phyloP scores from a whole-genome alignment of 1,140 invertebrate genomes.

The Ladona fulva region DNA sequence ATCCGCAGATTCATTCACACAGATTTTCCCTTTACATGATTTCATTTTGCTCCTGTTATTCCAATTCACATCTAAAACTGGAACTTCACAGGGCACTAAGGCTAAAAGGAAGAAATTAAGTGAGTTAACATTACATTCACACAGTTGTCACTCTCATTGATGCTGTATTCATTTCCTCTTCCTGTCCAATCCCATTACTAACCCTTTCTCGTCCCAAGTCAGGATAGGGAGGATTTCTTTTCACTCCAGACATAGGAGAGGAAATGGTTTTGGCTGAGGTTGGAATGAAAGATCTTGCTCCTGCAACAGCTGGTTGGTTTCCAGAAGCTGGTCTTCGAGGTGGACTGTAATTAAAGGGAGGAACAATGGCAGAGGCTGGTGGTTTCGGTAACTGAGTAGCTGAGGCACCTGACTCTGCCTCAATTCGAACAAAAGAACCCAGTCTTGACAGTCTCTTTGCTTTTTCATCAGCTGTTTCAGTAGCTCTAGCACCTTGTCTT shows the following conservation, averaged over 20 bases:
- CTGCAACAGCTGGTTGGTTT: background rate
- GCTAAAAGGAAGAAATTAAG: background rate
- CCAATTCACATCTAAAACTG: background rate
- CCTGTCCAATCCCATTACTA: no score
- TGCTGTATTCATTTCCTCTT: background rate
- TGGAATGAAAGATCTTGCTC: background rate
- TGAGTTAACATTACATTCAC: background rate
- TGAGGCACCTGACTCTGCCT: slow-evolving; percentile 29
- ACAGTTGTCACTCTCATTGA: slow-evolving; percentile 15
- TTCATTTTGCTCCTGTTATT: background rate
- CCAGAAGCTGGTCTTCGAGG: slow-evolving; percentile 13
- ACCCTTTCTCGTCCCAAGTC: background rate
- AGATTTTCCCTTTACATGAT: background rate
- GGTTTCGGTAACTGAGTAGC: slow-evolving; percentile 23
- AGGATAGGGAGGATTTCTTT: background rate
- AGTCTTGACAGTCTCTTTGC: slow-evolving; percentile 41
- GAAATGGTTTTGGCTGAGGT: background rate
- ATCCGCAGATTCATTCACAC: background rate
- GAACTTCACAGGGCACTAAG: background rate
- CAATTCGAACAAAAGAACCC: slow-evolving; percentile 39
- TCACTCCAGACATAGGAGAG: background rate
- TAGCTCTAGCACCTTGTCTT: slow-evolving; percentile 27
- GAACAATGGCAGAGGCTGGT: slow-evolving; percentile 40
- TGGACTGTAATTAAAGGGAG: slow-evolving; percentile 46
- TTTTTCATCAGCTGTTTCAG: slow-evolving; percentile 26